These are phyloP conservation scores for Luscinia luscinia DNA, from an alignment of 2,797 vertebrate genomes.

Conservation along the genomic window DNA sequence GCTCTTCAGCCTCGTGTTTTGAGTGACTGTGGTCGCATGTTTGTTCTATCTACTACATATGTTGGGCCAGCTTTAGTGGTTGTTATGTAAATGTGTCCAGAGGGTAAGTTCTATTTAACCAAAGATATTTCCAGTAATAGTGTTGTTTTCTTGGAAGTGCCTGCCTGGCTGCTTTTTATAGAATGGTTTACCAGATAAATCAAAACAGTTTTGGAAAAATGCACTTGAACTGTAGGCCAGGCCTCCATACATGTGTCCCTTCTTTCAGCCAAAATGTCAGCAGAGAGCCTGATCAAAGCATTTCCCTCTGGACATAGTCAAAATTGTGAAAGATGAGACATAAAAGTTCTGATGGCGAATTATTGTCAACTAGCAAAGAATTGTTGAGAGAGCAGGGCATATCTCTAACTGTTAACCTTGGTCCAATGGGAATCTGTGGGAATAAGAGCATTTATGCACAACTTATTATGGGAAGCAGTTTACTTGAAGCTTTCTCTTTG, in stretches of 20 bases:
- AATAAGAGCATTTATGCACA: not conserved
- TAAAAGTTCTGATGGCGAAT: not conserved
- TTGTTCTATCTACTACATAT: not conserved
- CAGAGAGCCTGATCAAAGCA: not conserved
- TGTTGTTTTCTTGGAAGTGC: not conserved
- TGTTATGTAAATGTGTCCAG: not conserved
- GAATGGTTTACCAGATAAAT: not conserved
- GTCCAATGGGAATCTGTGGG: not conserved
- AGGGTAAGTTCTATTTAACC: not conserved
- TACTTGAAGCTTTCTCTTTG: not conserved
- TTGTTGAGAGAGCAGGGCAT: not conserved
- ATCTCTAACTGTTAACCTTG: not conserved
- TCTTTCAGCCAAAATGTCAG: not conserved
- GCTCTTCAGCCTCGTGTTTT: not conserved
- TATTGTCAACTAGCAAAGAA: not conserved
- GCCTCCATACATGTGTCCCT: rapidly evolving
- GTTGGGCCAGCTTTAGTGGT: not conserved
- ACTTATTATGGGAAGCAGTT: not conserved
- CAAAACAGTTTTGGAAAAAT: not conserved
- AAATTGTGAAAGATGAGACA: not conserved
- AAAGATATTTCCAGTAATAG: not conserved
- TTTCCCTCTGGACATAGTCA: not conserved
- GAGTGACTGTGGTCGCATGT: not conserved
- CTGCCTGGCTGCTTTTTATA: not conserved
- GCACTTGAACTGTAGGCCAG: not conserved